These are phyloP conservation scores for Drosophila burlai DNA, from an alignment of 1,140 invertebrate genomes.

Conservation along the genomic window DNA sequence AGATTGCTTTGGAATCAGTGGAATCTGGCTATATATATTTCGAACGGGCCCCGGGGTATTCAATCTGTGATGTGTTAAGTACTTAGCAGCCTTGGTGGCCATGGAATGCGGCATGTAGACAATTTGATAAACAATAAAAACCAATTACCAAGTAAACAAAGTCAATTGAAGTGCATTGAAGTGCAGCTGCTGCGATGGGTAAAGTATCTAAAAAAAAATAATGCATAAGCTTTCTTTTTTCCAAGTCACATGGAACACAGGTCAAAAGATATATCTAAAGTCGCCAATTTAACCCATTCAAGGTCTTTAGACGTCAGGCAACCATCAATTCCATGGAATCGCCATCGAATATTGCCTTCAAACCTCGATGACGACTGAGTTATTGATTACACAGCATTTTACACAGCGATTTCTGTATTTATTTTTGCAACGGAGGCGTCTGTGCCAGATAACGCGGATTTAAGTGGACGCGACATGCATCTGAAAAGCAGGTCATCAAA, in stretches of 20 bases:
- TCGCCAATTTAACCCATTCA: not conserved
- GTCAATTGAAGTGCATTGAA: conserved; percentile 42
- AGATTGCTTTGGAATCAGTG: not conserved
- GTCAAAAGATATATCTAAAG: not conserved
- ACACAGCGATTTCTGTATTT: conserved; percentile 17
- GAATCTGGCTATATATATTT: conserved; percentile 1
- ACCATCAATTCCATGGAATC: not conserved
- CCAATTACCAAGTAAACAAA: conserved; percentile 45
- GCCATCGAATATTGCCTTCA: not conserved
- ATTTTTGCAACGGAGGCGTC: conserved; percentile 10
- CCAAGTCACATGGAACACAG: not conserved
- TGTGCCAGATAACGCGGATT: conserved; percentile 13
- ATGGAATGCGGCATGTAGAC: conserved; percentile 55
- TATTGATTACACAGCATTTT: conserved; percentile 5
- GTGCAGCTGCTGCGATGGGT: not conserved
- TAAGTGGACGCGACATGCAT: not conserved
- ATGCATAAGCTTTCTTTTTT: not conserved
- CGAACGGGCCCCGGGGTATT: conserved; percentile 31
- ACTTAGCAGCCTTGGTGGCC: conserved; percentile 74
- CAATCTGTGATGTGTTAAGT: conserved; percentile 79
- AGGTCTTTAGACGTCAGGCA: not conserved
- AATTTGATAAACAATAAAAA: conserved; percentile 40
- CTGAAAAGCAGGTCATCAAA: conserved; percentile 15
- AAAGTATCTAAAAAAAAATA: not conserved
- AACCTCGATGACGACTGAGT: conserved; percentile 9